Conservation (phyloP, 2,113 vertebrate genomes). For the Stegostoma tigrinum region DNA sequence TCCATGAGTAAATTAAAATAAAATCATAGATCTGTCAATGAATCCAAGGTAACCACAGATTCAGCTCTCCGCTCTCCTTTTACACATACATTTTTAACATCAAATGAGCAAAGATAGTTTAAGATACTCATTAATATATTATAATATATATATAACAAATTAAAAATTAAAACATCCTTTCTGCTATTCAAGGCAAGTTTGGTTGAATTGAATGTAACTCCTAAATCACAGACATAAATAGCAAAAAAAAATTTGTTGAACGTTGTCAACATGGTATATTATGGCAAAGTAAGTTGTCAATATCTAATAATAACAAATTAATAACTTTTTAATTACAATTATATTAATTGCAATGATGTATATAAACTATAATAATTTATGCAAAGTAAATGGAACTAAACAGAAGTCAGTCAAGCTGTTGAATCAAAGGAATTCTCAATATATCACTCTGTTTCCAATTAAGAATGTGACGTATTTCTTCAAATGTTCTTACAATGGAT, state of each 20-base stretch:
- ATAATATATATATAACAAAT: background rate
- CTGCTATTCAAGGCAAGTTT: background rate
- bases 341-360: too few relatives aligned
- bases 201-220: background rate
- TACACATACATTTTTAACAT: background rate
- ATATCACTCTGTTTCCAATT: background rate
- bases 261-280: background rate
- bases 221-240: background rate
- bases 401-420: background rate
- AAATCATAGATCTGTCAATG: background rate
- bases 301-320: background rate
- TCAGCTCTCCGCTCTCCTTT: background rate
- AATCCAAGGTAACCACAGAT: background rate
- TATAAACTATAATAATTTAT: too few relatives aligned
- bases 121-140: background rate
- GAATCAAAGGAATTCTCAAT: background rate
- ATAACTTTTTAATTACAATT: too few relatives aligned
- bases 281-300: background rate
- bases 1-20: too few relatives aligned
- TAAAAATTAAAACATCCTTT: slow-evolving; percentile 8
- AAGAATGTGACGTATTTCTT: background rate
- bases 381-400: background rate
- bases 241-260: background rate
- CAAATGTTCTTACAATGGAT: background rate
- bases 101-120: background rate